Evolutionary conservation across 1,140 invertebrate genomes (phyloP).

Genomic region (Zaprionus kolodkinae): DNA sequence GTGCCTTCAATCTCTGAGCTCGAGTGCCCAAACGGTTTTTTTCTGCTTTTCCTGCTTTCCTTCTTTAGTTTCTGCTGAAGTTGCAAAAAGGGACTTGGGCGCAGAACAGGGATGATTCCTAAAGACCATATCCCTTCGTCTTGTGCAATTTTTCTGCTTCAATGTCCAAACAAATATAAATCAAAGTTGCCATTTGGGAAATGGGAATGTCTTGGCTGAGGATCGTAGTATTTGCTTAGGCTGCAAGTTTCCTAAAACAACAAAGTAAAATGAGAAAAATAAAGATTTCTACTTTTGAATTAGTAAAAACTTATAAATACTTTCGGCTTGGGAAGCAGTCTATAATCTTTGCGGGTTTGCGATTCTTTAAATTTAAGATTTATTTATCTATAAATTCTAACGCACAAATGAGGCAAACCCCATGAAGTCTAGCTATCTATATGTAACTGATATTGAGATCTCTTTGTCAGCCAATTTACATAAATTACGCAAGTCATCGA

Average conservation of each 20-base stretch:
- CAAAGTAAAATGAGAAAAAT: background rate
- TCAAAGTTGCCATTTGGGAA: constrained; percentile 54
- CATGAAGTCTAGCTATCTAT: too few relatives aligned
- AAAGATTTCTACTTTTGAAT: too few relatives aligned
- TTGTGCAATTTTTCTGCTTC: constrained; percentile 57
- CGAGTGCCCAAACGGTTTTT: constrained; percentile 55
- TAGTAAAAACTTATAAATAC: background rate
- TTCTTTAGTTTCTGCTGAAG: constrained; percentile 62
- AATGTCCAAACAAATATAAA: constrained; percentile 79
- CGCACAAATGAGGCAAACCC: too few relatives aligned
- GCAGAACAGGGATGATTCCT: constrained; percentile 24
- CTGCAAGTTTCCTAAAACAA: constrained; percentile 29
- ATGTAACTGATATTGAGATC: constrained; percentile 2
- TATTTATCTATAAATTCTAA: too few relatives aligned
- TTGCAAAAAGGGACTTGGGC: constrained; percentile 32
- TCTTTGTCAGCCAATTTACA: constrained; percentile 54
- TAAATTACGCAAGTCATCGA: constrained; percentile 71
- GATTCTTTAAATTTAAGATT: too few relatives aligned
- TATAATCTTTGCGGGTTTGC: background rate
- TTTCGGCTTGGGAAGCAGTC: background rate
- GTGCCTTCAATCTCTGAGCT: constrained; percentile 54
- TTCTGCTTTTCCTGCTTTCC: constrained; percentile 41
- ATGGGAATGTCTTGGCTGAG: constrained; percentile 16
- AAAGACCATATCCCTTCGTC: constrained; percentile 2
- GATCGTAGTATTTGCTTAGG: constrained; percentile 63